Conservation (phyloP, 2,797 vertebrate species). For the Pogonophryne albipinna region DNA sequence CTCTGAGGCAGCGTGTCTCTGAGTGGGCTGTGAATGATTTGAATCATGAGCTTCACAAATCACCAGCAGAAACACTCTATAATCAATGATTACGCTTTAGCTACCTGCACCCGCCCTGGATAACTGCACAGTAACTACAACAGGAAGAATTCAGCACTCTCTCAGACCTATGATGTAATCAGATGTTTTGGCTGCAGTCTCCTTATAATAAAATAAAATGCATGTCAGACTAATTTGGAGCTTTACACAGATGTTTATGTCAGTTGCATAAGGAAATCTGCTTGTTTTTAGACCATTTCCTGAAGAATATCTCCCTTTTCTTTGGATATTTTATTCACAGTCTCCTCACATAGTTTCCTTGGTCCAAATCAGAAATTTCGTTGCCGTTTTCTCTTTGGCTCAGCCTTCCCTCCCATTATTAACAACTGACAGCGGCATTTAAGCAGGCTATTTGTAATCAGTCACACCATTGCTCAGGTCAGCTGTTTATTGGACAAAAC, state of each 20-base stretch:
- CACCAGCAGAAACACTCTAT: conserved; percentile 43
- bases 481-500: conserved; percentile 68
- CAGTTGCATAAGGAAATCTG: conserved; percentile 40
- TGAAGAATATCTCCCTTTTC: conserved; percentile 34
- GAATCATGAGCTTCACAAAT: conserved; percentile 49
- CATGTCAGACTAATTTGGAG: conserved; percentile 38
- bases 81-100: conserved; percentile 57
- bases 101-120: conserved; percentile 35
- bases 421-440: conserved; percentile 53
- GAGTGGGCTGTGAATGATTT: conserved; percentile 48
- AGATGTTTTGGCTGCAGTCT: conserved; percentile 40
- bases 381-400: conserved; percentile 36
- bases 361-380: conserved; percentile 38
- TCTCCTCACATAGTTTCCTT: conserved; percentile 30
- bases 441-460: conserved; percentile 73
- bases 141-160: conserved; percentile 49
- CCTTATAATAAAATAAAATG: conserved; percentile 37
- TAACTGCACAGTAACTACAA: conserved; percentile 45
- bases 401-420: conserved; percentile 53
- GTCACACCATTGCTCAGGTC: conserved; percentile 61
- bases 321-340: conserved; percentile 37
- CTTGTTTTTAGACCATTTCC: conserved; percentile 34
- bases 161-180: conserved; percentile 51
- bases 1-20: conserved; percentile 17
- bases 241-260: conserved; percentile 51